These are phyloP conservation scores for Tachypleus tridentatus DNA, from an alignment of 1,140 invertebrate species.

Conservation along the genomic window DNA sequence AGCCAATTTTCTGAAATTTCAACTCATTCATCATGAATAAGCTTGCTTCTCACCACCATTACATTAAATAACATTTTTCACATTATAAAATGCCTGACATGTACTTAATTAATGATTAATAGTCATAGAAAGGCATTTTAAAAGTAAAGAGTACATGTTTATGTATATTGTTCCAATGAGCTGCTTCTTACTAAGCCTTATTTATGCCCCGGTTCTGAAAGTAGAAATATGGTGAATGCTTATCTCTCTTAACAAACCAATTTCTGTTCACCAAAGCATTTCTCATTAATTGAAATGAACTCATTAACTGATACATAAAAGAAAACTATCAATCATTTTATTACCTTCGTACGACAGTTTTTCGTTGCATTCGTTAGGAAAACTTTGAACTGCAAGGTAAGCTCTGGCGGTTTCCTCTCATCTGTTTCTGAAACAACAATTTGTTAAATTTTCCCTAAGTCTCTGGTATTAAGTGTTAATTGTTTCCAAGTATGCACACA, in stretches of 20 bases:
- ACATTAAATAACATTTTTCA: too few species aligned
- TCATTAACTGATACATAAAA: too few species aligned
- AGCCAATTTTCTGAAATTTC: too few species aligned
- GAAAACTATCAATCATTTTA: constrained; percentile 2
- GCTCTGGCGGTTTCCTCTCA: constrained; percentile 46
- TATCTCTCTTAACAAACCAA: constrained; percentile 3
- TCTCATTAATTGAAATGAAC: background rate
- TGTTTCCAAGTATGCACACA: too few species aligned
- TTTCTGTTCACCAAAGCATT: background rate
- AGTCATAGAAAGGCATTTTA: too few species aligned
- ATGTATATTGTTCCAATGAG: background rate
- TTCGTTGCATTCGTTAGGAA: constrained; percentile 75
- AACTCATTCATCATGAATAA: too few species aligned
- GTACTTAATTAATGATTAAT: too few species aligned
- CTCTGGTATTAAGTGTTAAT: too few species aligned
- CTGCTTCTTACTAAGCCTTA: background rate
- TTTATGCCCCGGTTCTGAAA: constrained; percentile 3
- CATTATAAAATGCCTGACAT: too few species aligned
- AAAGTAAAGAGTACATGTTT: background rate
- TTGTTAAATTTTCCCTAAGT: too few species aligned
- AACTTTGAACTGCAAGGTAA: constrained; percentile 72
- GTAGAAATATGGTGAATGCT: background rate
- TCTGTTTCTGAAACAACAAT: constrained; percentile 40
- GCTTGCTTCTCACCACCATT: too few species aligned
- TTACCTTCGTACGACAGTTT: constrained; percentile 58